Conservation (phyloP, 1,140 invertebrate species). For the Lordiphosa mommai region DNA sequence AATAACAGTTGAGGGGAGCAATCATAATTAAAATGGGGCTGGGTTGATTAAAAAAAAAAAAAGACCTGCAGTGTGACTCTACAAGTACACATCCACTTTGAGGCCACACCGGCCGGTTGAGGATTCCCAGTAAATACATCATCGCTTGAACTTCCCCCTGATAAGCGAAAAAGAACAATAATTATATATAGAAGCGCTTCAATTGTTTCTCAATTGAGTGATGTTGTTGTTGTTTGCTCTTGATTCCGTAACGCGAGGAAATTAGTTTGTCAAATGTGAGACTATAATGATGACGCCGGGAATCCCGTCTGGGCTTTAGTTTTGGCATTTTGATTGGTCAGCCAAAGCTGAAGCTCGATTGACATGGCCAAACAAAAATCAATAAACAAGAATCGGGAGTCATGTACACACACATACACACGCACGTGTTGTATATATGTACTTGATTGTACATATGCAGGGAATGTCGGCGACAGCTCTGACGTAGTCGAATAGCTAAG, state of each 20-base stretch:
- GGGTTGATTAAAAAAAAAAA: background rate
- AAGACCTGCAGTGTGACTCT: too few relatives aligned
- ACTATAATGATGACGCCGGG: constrained; percentile 53
- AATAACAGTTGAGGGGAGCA: constrained; percentile 2
- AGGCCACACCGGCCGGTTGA: background rate
- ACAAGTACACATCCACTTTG: background rate
- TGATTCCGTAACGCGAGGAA: constrained; percentile 22
- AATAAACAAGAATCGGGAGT: constrained; percentile 24
- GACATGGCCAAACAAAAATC: constrained; percentile 29
- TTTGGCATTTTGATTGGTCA: constrained; percentile 36
- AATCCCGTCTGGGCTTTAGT: constrained; percentile 55
- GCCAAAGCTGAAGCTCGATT: constrained; percentile 4
- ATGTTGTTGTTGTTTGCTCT: constrained; percentile 8
- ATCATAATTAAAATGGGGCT: constrained; percentile 32
- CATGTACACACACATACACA: background rate
- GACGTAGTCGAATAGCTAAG: constrained; percentile 4
- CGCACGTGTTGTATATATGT: background rate
- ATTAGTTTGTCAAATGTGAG: constrained; percentile 36
- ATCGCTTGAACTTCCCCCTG: background rate
- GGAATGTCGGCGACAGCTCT: background rate
- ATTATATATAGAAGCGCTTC: constrained; percentile 30
- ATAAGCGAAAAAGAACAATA: constrained; percentile 25
- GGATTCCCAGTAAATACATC: background rate
- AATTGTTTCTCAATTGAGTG: constrained; percentile 37
- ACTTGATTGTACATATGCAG: background rate